Evolutionary conservation across 2,113 vertebrate species (phyloP), one percentile per base, ranked within the genome.

Genomic region (Macrotus californicus): DNA sequence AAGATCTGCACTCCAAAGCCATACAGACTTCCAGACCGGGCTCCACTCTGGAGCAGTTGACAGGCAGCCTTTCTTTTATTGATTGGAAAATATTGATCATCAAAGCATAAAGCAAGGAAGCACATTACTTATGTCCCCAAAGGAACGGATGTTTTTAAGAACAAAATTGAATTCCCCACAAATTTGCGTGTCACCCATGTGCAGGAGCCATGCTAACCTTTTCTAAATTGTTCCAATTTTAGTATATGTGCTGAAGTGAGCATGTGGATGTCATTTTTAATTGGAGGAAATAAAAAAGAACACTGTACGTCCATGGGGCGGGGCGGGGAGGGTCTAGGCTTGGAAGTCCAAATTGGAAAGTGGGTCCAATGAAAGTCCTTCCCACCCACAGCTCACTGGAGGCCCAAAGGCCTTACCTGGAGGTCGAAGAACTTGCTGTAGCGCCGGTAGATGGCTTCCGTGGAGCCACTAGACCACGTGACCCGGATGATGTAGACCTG

Each of bases 341-440:
- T 39, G 66, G 50, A 83, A 34, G 61, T 59, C 15, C 7, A 13
- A 67, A 43, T 1, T 1, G 8, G 73, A 66, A n/a, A n/a, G 16
- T 16, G 26, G 84, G 26, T 26, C 67, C 72, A 26, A 10, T 31
- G 1, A 46, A 24, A 93, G 13, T 19, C 64, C 3, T 61, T 31
- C 48, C n/a, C 9, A 9, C n/a, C 21, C 19, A 41, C 24, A 8
- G 72, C 61, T 52, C 46, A 10, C 7, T 0, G 10, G 72, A 82
- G 50, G 39, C 39, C 8, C 41, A 0, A 26, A 12, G 6, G 24
- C 83, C 99, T 98, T 94, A 99, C 99, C 99, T 99, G 99, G 80
- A 99, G 98, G 97, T 99, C 99, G 54, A 99, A 99, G 98, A 99
- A 99, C 88, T 99, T 99, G 99, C 99, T 99, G 98, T 99, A 99